A percentile compares a stretch with the other conserved stretches of the same genome.
These are phyloP conservation scores for Rattus rattus DNA, from an alignment of 2,113 vertebrate species.

Conservation along the genomic window DNA sequence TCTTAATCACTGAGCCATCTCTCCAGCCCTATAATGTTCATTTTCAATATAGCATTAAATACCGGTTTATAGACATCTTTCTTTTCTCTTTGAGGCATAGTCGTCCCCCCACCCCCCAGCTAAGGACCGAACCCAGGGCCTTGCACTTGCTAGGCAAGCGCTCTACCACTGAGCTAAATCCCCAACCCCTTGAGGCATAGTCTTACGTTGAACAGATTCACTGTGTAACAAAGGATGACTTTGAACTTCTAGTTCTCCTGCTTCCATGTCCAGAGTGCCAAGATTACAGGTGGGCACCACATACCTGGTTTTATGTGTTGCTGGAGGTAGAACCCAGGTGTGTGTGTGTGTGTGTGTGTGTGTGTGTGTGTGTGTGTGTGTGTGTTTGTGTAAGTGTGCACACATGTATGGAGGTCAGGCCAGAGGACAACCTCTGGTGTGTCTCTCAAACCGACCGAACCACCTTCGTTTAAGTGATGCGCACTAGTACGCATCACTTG, in stretches of 20 bases:
- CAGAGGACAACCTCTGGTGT: background rate
- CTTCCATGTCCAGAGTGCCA: background rate
- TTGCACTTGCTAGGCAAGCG: too few relatives aligned
- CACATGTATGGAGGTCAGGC: background rate
- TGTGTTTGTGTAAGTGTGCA: background rate
- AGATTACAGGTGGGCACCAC: background rate
- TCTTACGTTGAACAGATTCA: background rate
- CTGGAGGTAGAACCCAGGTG: background rate
- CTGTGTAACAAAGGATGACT: background rate
- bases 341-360: background rate
- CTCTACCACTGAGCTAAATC: too few relatives aligned
- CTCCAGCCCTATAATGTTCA: background rate
- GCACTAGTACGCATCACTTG: too few relatives aligned
- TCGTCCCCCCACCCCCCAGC: too few relatives aligned
- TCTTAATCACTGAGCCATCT: too few relatives aligned
- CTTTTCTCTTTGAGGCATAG: background rate
- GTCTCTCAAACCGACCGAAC: background rate
- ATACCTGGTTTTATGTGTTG: background rate
- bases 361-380: background rate
- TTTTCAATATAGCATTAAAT: background rate
- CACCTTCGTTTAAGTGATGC: background rate
- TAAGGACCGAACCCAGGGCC: too few relatives aligned
- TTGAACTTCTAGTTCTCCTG: background rate
- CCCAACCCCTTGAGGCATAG: too few relatives aligned
- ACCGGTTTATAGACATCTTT: background rate